These are phyloP conservation scores for Taxidea taxus DNA, from an alignment of 2,113 vertebrate species.

Conservation along the genomic window DNA sequence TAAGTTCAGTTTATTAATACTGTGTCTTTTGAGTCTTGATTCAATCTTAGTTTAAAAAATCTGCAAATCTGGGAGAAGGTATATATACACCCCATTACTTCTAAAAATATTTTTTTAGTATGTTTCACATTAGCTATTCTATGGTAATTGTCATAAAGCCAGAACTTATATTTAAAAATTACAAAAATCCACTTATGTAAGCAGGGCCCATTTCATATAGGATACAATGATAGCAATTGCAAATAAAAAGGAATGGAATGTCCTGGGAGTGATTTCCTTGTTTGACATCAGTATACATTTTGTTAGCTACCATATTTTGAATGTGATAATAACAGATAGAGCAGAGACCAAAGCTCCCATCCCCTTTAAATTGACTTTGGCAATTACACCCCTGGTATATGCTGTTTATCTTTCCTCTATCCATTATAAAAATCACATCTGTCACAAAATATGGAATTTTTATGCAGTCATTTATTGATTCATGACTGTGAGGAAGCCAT, in stretches of 20 bases:
- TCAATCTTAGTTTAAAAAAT: slow-evolving; percentile 45
- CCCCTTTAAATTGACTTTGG: slow-evolving; percentile 39
- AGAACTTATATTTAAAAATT: slow-evolving; percentile 48
- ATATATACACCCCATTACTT: neutral
- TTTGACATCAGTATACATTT: slow-evolving; percentile 10
- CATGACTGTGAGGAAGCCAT: slow-evolving; percentile 31
- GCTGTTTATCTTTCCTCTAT: slow-evolving; percentile 22
- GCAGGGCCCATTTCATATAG: neutral
- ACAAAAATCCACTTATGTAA: neutral
- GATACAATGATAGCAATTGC: neutral
- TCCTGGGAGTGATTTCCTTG: neutral
- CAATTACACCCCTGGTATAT: slow-evolving; percentile 38
- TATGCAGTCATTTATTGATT: neutral
- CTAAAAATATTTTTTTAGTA: slow-evolving; percentile 35
- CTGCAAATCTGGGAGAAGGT: neutral
- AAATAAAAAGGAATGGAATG: slow-evolving; percentile 42
- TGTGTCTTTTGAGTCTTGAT: neutral
- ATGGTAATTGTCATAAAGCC: neutral
- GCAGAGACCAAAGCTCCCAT: neutral
- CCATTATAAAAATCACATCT: slow-evolving; percentile 47
- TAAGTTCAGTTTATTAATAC: slow-evolving; percentile 48
- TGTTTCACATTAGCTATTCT: slow-evolving; percentile 28
- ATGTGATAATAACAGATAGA: slow-evolving; percentile 24
- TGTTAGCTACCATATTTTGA: slow-evolving; percentile 45
- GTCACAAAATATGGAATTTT: slow-evolving; percentile 55